Evolutionary conservation across 2,113 vertebrate species (phyloP).

Genomic region (Ptyas mucosa): DNA sequence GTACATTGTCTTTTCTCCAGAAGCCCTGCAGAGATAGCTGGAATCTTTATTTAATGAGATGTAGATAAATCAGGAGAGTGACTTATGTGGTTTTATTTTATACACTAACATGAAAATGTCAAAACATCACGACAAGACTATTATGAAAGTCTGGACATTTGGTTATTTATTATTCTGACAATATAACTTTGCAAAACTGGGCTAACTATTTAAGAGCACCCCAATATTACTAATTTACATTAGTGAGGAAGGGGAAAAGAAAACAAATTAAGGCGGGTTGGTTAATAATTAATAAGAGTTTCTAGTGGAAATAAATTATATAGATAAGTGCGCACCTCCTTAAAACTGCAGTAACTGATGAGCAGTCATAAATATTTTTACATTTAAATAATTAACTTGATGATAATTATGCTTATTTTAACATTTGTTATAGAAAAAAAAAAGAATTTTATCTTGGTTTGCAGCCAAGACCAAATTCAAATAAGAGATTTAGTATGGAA

Average conservation of each 20-base stretch:
- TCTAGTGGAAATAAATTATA: neutral
- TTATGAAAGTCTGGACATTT: neutral
- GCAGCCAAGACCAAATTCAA: neutral
- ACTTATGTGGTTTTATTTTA: neutral
- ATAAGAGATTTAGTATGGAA: neutral
- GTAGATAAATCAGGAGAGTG: neutral
- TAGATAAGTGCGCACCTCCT: neutral
- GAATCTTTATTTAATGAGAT: neutral
- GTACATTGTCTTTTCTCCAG: neutral
- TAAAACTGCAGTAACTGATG: neutral
- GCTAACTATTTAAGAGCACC: neutral
- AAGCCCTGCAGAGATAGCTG: neutral
- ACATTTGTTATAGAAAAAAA: neutral
- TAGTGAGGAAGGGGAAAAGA: neutral
- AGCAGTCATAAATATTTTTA: neutral
- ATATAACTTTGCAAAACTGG: neutral
- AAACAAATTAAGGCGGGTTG: neutral
- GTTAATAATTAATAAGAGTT: neutral
- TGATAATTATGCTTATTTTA: neutral
- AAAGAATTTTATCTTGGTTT: neutral
- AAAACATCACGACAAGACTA: neutral
- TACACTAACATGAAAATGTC: neutral
- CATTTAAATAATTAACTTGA: neutral
- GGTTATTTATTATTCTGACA: neutral
- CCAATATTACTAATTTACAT: neutral